Percentiles rank a stretch among this genome's conserved stretches.
Evolutionary conservation across 1,140 invertebrate species (phyloP).

Genomic region (Globodera ellingtonae): DNA sequence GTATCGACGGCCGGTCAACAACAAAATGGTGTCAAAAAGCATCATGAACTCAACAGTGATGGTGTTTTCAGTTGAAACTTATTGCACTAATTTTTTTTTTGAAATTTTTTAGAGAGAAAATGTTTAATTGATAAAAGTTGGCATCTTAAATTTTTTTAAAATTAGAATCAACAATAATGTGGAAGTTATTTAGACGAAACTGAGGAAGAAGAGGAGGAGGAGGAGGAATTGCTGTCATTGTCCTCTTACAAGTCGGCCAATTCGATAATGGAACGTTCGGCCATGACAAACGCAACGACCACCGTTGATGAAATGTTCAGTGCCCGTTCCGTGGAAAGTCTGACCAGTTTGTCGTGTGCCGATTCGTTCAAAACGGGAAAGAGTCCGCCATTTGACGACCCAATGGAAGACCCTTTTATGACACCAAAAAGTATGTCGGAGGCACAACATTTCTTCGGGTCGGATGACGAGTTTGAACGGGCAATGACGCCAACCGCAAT

Average conservation of each 20-base stretch:
- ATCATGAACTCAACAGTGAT: neutral
- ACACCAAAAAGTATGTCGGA: constrained; percentile 15
- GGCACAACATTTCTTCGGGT: constrained; percentile 5
- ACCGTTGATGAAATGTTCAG: constrained; percentile 7
- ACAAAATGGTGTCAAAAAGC: neutral
- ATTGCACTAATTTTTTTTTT: neutral
- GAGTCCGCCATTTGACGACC: constrained; percentile 23
- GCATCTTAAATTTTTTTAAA: neutral
- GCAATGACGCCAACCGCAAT: constrained; percentile 6
- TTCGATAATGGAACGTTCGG: constrained; percentile 38
- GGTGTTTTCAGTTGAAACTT: neutral
- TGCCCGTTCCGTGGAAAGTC: constrained; percentile 12
- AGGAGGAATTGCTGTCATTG: constrained; percentile 43
- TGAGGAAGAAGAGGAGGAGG: constrained; percentile 30
- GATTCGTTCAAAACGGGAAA: constrained; percentile 27
- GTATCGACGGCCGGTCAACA: neutral
- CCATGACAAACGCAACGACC: neutral
- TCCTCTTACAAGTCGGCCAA: constrained; percentile 58
- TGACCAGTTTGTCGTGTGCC: constrained; percentile 14
- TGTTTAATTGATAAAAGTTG: neutral
- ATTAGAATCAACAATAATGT: neutral
- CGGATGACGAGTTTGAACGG: constrained; percentile 10
- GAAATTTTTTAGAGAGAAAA: neutral
- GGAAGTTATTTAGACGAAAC: neutral
- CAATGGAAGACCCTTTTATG: constrained; percentile 21